Evolutionary conservation across 2,797 vertebrate genomes (phyloP).

Genomic region (Peromyscus aztecus): DNA sequence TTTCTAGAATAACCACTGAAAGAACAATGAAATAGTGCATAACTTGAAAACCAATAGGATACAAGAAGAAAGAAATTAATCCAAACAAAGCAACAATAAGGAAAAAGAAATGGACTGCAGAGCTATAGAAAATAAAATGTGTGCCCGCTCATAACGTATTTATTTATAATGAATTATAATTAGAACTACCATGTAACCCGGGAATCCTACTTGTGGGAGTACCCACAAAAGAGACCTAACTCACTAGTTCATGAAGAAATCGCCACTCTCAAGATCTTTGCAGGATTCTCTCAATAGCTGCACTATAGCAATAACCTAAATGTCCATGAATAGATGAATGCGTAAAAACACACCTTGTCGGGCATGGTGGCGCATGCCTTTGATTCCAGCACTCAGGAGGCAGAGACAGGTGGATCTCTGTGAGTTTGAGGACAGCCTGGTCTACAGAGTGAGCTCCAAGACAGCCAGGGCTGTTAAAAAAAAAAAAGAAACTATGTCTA

Average conservation of each 20-base stretch:
- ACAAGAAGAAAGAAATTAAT: neutral
- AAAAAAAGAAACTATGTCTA: too few species aligned
- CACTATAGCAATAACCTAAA: neutral
- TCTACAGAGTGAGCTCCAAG: too few species aligned
- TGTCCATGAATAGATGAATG: neutral
- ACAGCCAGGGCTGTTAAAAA: too few species aligned
- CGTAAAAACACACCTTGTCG: too few species aligned
- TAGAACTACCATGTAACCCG: neutral
- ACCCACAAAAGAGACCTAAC: neutral
- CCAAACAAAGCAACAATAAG: neutral
- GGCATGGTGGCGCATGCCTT: too few species aligned
- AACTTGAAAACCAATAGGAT: neutral
- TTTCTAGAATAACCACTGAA: neutral
- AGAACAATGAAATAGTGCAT: neutral
- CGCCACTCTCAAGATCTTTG: neutral
- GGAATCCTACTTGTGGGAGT: neutral
- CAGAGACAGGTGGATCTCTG: too few species aligned
- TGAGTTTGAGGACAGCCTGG: too few species aligned
- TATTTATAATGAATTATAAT: neutral
- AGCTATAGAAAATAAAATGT: neutral
- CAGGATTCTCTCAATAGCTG: neutral
- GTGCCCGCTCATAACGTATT: neutral
- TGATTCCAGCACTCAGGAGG: too few species aligned
- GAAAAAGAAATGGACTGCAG: neutral
- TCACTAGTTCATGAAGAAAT: neutral